Evolutionary conservation across 2,113 vertebrate species (phyloP), one percentile per base, ranked within the genome.

Genomic region (Zosterops hypoxanthus): DNA sequence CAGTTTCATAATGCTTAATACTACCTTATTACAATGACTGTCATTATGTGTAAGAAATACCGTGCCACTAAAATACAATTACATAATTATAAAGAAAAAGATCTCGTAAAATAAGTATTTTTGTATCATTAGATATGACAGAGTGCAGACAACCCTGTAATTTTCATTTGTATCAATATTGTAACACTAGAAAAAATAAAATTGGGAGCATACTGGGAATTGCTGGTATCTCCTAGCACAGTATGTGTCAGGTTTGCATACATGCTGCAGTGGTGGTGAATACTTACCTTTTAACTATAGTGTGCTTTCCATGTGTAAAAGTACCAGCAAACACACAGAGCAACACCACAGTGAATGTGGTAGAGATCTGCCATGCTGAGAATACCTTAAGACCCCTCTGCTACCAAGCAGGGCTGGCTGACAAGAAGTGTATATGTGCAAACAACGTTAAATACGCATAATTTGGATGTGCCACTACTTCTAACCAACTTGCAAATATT

Each of bases 401-500:
- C 50, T 59, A 5, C 31, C 34, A 31, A 34, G 18, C 25, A 87
- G 10, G 33, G 31, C 12, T 82, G 65, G 17, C 52, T 50, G 33
- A 55, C 36, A 64, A 44, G 8, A 52, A 2, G 0, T 6, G 6
- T 24, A 6, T 20, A 7, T 1, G 4, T 42, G 33, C 1, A 3
- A 68, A 50, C 3, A 12, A 23, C 1, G 5, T 36, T 10, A 63
- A 72, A 78, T 20, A 66, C 3, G 6, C 4, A 9, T 39, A 39
- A 71, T 75, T 59, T 64, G 44, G 16, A 26, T 2, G 21, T 41
- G 29, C 5, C 76, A 33, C 28, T 69, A 15, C 10, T 76, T 75
- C 75, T 70, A 79, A 71, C 5, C 24, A 41, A 41, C 10, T 14
- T 42, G 13, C 23, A 47, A 75, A 55, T 63, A 63, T 33, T 81